Percentiles rank a stretch among this genome's conserved stretches.
phyloP scores from a whole-genome alignment of 2,888 invertebrate genomes.

The Biston betularia region DNA sequence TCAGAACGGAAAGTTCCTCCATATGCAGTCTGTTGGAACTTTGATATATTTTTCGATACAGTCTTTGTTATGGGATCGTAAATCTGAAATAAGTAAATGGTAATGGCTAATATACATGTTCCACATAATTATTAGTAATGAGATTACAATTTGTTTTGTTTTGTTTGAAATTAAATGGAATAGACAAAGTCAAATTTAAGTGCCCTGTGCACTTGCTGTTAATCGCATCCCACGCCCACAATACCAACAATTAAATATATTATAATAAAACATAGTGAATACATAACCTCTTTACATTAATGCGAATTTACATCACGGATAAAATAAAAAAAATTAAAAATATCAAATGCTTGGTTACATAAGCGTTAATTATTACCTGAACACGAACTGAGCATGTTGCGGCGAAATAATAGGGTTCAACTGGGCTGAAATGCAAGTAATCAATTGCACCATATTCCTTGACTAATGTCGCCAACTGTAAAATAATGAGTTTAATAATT shows the following conservation, averaged over 20 bases:
- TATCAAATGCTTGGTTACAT: neutral
- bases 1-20: slow-evolving; percentile 94
- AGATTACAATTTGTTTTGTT: too few relatives aligned
- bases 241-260: too few relatives aligned
- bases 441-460: slow-evolving; percentile 98
- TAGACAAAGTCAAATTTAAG: too few relatives aligned
- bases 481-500: slow-evolving; percentile 32
- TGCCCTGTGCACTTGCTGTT: too few relatives aligned
- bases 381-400: slow-evolving; percentile 97
- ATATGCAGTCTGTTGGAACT: slow-evolving; percentile 93
- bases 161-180: too few relatives aligned
- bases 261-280: slow-evolving; percentile 1
- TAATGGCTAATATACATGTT: neutral
- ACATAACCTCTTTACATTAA: slow-evolving; percentile 8
- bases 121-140: too few relatives aligned
- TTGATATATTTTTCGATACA: slow-evolving; percentile 92
- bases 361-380: slow-evolving; percentile 71
- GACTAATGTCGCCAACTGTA: slow-evolving; percentile 92
- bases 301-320: neutral
- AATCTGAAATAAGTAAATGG: slow-evolving; percentile 79
- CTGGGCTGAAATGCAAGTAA: slow-evolving; percentile 95
- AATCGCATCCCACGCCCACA: too few relatives aligned
- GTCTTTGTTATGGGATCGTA: slow-evolving; percentile 95
- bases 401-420: slow-evolving; percentile 96
- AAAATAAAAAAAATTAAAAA: neutral